Conservation (phyloP, 2,113 vertebrate species). For the Pao palembangensis region DNA sequence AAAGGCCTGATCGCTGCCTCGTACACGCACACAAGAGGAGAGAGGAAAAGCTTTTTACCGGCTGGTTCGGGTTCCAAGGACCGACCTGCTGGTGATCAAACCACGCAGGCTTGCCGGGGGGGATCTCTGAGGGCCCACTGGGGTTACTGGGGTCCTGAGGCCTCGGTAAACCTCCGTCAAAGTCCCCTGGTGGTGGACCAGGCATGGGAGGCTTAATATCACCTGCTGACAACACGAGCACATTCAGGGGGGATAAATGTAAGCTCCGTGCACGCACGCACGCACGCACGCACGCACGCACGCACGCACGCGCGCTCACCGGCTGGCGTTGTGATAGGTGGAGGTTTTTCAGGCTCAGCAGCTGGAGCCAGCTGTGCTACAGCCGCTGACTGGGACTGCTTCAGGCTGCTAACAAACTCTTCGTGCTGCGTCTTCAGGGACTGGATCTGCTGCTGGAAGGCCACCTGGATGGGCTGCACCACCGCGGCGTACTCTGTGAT, state of each 20-base stretch:
- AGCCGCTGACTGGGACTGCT: constrained; percentile 64
- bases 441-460: constrained; percentile 97
- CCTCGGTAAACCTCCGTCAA: constrained; percentile 76
- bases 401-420: constrained; percentile 87
- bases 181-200: constrained; percentile 79
- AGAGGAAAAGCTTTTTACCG: constrained; percentile 42
- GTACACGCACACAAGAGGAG: no score
- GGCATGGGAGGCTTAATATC: constrained; percentile 88
- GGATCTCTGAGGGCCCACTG: constrained; percentile 81
- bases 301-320: no score
- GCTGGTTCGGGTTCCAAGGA: constrained; percentile 84
- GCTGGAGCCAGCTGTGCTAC: constrained; percentile 51
- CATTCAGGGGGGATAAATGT: no score
- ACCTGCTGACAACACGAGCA: constrained; percentile 57
- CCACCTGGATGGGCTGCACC: constrained; percentile 91
- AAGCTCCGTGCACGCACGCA: no score
- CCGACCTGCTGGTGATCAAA: constrained; percentile 91
- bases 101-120: constrained; percentile 87
- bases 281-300: no score
- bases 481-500: constrained; percentile 87
- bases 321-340: constrained; percentile 55
- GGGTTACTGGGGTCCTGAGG: constrained; percentile 76
- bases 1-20: not conserved
- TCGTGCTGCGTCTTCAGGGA: constrained; percentile 89
- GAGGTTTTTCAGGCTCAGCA: constrained; percentile 58